Conservation (phyloP, 2,113 vertebrate genomes). For the Cheirogaleus medius region DNA sequence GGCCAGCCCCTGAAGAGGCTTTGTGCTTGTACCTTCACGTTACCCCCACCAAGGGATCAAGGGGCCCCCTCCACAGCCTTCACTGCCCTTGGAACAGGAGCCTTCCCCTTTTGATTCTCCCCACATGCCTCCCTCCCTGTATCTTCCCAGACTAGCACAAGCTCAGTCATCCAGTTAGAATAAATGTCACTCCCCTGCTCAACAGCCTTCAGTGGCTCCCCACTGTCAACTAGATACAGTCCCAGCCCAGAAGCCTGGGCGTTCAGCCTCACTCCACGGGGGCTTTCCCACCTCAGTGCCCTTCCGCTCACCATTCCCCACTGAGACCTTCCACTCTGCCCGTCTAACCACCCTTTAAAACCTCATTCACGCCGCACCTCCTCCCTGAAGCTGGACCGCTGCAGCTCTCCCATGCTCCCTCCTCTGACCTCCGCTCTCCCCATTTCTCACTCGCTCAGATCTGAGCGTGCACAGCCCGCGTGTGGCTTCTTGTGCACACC, state of each 20-base stretch:
- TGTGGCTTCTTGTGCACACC: background rate
- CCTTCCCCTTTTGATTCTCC: background rate
- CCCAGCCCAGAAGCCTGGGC: background rate
- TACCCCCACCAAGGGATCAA: background rate
- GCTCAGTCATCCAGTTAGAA: background rate
- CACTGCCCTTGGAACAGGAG: background rate
- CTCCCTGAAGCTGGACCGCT: background rate
- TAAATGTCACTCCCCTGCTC: background rate
- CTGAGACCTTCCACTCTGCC: background rate
- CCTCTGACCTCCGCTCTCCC: background rate
- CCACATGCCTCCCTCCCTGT: background rate
- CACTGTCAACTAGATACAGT: background rate
- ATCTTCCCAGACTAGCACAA: background rate
- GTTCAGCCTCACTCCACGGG: background rate
- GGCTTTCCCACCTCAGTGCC: fast-evolving
- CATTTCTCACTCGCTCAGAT: background rate
- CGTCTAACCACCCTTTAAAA: background rate
- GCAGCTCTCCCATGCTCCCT: background rate
- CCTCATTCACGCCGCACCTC: background rate
- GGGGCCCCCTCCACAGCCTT: background rate
- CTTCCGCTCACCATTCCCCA: fast-evolving
- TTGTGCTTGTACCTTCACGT: background rate
- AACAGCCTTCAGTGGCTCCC: background rate
- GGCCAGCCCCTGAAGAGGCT: background rate
- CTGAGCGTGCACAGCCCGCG: background rate